Evolutionary conservation across 2,113 vertebrate genomes (phyloP), one percentile per base, ranked within the genome.

Genomic region (Apeltes quadracus): DNA sequence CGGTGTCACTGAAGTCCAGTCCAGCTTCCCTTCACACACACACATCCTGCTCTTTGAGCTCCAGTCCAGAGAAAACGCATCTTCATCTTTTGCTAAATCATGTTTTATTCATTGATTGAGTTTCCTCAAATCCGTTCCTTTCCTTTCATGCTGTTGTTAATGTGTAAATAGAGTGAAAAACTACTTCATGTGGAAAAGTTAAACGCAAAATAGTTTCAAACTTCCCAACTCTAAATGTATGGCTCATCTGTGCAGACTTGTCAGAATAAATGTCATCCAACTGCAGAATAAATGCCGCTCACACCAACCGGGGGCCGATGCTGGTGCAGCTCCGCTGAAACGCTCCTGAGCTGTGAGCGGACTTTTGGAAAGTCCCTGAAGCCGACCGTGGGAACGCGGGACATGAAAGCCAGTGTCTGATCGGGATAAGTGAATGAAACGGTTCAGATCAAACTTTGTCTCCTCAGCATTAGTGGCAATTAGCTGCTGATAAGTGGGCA

Each of bases 401-500:
- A 90, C 80, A 86, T 89, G 83, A 88, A 90, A 87, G 84, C 71
- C 27, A 4, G 78, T 1, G 51, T 78, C 84, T 85, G 71, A 61
- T 64, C 23, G 25, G 72, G 79, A 80, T 88, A 90, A 88, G 80
- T 85, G 76, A 87, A 90, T 89, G 88, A 85, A 85, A 75, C 76
- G 22, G 69, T 79, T 87, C 64, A 87, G 83, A 89, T 84, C 69
- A 59, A 78, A 55, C 44, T 25, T 65, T 56, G 90, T 82, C 86
- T 88, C 78, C 64, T 75, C 27, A 13, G 81, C 84, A 76, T 90
- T 84, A 87, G 82, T 88, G 82, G 75, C 88, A 86, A 92, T 93
- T 93, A 92, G 82, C 73, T 58, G 77, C 90, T 88, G 89, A 82
- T 90, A 87, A 89, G 80, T 77, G 59, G 63, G 44, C 88, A 91